Percentiles rank a stretch among this genome's conserved stretches.
Conservation (phyloP, 1,140 invertebrate species). For the Radopholus similis region DNA sequence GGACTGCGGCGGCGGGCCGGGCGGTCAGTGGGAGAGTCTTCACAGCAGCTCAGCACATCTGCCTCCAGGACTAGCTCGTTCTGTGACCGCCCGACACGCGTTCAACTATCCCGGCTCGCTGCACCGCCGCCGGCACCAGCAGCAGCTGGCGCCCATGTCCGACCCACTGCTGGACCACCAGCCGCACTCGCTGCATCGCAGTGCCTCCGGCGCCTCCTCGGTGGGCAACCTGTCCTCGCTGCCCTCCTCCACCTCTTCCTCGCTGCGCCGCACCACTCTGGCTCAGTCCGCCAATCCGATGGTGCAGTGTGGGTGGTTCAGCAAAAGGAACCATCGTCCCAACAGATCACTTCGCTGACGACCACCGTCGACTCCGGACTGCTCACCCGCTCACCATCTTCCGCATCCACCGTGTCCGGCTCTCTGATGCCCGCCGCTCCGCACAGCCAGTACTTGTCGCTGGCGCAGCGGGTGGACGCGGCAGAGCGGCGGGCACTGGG, state of each 20-base stretch:
- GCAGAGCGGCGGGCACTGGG: conserved; percentile 25
- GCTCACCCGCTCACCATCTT: conserved; percentile 28
- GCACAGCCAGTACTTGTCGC: background rate
- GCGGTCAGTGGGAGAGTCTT: background rate
- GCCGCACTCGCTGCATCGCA: background rate
- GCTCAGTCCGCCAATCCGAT: background rate
- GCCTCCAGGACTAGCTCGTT: conserved; percentile 1
- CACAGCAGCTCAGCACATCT: background rate
- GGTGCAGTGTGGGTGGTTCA: background rate
- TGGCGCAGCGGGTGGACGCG: conserved; percentile 26
- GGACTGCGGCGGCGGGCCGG: conserved; percentile 26
- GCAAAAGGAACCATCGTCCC: background rate
- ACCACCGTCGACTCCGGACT: conserved; percentile 29
- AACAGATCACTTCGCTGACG: conserved; percentile 14
- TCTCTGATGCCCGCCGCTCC: background rate
- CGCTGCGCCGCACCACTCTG: background rate
- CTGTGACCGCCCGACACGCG: conserved; percentile 4
- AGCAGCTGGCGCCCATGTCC: background rate
- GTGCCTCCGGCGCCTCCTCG: background rate
- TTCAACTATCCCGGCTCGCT: background rate
- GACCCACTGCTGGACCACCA: background rate
- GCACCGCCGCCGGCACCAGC: background rate
- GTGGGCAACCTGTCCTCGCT: conserved; percentile 2
- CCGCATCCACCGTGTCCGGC: conserved; percentile 22
- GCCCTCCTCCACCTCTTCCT: conserved; percentile 5